Base-by-base conservation (phyloP, 2,888 invertebrate genomes). In the Drosophila nigritarsus region DNA sequence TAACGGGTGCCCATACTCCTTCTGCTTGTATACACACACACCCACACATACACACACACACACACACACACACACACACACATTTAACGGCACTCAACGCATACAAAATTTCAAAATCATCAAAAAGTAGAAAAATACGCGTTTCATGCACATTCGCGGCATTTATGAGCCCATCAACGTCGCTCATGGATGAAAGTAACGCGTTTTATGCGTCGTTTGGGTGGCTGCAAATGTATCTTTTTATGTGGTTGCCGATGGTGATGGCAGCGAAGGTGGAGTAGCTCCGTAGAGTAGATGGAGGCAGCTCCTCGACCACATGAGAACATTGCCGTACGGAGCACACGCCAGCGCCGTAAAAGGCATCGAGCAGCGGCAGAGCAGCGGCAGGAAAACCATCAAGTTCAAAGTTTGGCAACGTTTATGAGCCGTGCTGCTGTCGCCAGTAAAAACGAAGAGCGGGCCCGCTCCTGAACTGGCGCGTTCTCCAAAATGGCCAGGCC, bases 121-220 rank as follows among this genome's bases (percentile, higher is more conserved):
- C 90, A 89, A 89, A 89, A 90, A 90, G 89, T 85, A 89, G 87
- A 87, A 89, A 89, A 90, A 90, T 89, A 88, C 90, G 88, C 89
- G 80, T 90, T 89, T 88, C 89, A 89, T 88, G 90, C 90, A 90
- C 89, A 90, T 90, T 89, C 90, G 87, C 87, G 87, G 87, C 89
- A 90, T 90, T 90, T 90, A 90, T 90, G 90, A 90, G 90, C 87
- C 89, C 90, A 90, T 90, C 90, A 90, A 90, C 85, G 89, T 87
- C 83, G 89, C 89, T 85, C 88, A 89, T 89, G 89, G 89, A 90
- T 90, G 90, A 89, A 89, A 88, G 90, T 87, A 89, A 90, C 88
- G 90, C 87, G 85, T 88, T 90, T 88, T 88, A 88, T 88, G 88
- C 87, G 88, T 85, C 90, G 84, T 87, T 89, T 89, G 87, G 89